Evolutionary conservation across 1,140 invertebrate genomes (phyloP), one percentile per base, ranked within the genome.

Genomic region (Panulirus ornatus): DNA sequence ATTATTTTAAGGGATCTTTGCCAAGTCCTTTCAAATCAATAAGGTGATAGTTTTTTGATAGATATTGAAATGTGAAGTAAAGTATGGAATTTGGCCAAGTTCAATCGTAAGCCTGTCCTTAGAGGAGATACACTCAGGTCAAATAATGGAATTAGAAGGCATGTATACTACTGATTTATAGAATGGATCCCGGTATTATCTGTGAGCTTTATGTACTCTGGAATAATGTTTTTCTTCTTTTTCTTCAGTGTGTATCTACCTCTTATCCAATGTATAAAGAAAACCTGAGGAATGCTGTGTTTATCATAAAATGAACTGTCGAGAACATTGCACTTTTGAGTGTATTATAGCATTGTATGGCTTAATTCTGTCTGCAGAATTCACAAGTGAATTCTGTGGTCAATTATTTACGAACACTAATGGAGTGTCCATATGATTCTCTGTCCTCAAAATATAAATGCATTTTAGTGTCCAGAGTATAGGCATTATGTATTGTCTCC

Each of bases 51-150:
- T 27, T 51, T 44, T 34, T 78, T 51, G 51, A 76, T 8, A 8
- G 58, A 27, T 54, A 81, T 11, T 66, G 8, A 66, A 3, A 66
- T 6, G 58, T 30, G 27, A 27, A 66, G 30, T 47, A 14, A 47
- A 47, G 44, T 5, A 14, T 47, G 44, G 44, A 6, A n/a, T 47
- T 11, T 47, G 14, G 5, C 44, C 44, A 47, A 6, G 44, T 5
- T 47, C 27, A 66, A 34, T 34, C 9, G 30, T 19, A 58, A 6
- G 19, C 54, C 76, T 51, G 27, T 79, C 42, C 36, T 58, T 27
- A 36, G 38, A n/a, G 78, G 78, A 81, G 51, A 81, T 16, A 36
- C 78, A 81, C 11, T 81, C 36, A 79, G 54, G 58, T 66, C 58
- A 66, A 11, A 66, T n/a, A 66, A 66, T 66, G 30, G 30, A 58